A percentile compares a stretch with the other conserved stretches of the same genome.
phyloP scores from a whole-genome alignment of 2,797 vertebrate species.

The Mus spretus region DNA sequence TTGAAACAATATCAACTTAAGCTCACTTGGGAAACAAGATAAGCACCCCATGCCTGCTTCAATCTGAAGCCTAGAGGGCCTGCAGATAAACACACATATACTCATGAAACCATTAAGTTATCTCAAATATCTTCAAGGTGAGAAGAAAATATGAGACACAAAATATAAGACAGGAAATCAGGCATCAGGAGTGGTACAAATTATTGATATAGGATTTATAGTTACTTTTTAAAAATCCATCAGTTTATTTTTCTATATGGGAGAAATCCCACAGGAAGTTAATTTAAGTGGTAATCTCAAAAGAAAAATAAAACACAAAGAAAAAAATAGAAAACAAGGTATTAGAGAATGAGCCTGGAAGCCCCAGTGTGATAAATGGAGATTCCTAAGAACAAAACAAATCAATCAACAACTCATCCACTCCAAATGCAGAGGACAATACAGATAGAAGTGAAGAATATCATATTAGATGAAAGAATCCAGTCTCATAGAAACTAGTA shows the following conservation, averaged over 20 bases:
- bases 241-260: constrained; percentile 5
- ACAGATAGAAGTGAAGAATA: not conserved
- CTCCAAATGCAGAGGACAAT: not conserved
- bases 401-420: not conserved
- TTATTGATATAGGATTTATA: too few relatives aligned
- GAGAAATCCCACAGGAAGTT: constrained; percentile 54
- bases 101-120: not conserved
- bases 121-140: constrained; percentile 33
- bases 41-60: not conserved
- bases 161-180: not conserved
- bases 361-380: not conserved
- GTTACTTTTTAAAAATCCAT: not conserved
- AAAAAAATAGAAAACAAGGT: not conserved
- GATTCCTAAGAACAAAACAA: constrained; percentile 49
- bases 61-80: not conserved
- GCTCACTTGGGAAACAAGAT: not conserved
- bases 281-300: constrained; percentile 29
- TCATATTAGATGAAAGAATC: not conserved
- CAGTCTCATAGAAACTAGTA: not conserved
- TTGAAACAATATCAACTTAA: not conserved
- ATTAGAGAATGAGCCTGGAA: not conserved
- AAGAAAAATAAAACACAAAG: constrained; percentile 37
- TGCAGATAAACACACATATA: not conserved
- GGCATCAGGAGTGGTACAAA: too few relatives aligned
- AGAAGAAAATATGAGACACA: constrained; percentile 60